A percentile compares a stretch with the other conserved stretches of the same genome.
Conservation (phyloP, 2,113 vertebrate species). For the Nansenia antarctica region DNA sequence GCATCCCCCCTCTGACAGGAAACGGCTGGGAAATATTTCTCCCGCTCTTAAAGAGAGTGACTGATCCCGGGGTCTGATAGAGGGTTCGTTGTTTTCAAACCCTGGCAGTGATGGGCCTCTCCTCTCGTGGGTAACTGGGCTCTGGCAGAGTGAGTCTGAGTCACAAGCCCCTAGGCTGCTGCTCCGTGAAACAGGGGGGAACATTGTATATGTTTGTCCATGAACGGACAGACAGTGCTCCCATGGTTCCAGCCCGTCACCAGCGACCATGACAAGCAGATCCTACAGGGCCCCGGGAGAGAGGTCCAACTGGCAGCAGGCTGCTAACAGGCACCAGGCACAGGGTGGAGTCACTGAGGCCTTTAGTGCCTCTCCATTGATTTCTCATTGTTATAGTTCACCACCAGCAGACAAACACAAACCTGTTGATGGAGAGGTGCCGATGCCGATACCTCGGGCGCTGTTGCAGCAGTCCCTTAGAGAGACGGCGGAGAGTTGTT, state of each 20-base stretch:
- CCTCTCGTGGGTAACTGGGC: conserved; percentile 32
- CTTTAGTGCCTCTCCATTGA: too few relatives aligned
- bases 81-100: conserved; percentile 58
- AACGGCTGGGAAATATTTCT: neutral
- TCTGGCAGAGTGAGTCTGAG: conserved; percentile 25
- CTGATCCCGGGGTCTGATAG: conserved; percentile 49
- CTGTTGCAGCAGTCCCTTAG: too few relatives aligned
- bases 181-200: conserved; percentile 46
- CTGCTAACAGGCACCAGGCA: conserved; percentile 1
- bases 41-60: conserved; percentile 11
- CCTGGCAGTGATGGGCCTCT: conserved; percentile 33
- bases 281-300: conserved; percentile 25
- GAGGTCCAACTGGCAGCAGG: neutral
- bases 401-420: neutral
- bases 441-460: too few relatives aligned
- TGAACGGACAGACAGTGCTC: conserved; percentile 41
- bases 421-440: too few relatives aligned
- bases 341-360: conserved; percentile 5
- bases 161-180: conserved; percentile 21
- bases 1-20: neutral
- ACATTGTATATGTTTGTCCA: conserved; percentile 55
- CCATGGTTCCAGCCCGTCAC: conserved; percentile 57
- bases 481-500: too few relatives aligned
- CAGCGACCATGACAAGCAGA: conserved; percentile 40
- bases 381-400: neutral